Base-by-base conservation (phyloP, 2,113 vertebrate genomes). In the Gallinago paraguaiae region DNA sequence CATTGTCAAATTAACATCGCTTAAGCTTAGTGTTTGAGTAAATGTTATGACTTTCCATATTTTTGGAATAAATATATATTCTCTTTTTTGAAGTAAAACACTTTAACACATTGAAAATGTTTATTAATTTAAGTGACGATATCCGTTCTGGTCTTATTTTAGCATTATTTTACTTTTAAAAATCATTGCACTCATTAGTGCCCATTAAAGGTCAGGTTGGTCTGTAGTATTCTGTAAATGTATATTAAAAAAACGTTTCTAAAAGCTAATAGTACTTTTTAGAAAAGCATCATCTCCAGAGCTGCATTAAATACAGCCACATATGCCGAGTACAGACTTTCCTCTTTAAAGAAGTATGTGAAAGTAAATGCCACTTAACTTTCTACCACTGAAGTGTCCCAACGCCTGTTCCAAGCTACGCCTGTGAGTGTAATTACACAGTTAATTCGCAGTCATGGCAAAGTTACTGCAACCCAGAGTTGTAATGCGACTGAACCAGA, bases 1-100 rank as follows among this genome's bases (percentile, higher is more conserved):
- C 71, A 96, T 96, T 96, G 96, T 98, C 97, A 97, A 97, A 97
- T 97, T 95, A 97, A 97, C 95, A 97, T 97, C 97, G 94, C 94
- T 94, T 97, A 97, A 97, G 95, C 94, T 92, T 96, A 97, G 93
- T 83, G 97, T 97, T 91, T 90, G 80, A 97, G 88, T 65, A 95
- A 92, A 76, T 94, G 91, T 88, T 85, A 92, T 7, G 56, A 93
- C 67, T 87, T 92, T 79, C 88, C 67, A 18, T 86, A 37, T 77
- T 97, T 93, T 92, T 83, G 30, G 85, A 97, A 96, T 94, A 54
- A 54, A 97, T 23, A 93, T 33, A 9, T 92, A 4, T 96, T 96
- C 94, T 95, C 87, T 12, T 59, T 93, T 96, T 97, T 97, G 95
- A 97, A 97, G 94, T 97, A 97, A 98, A 98, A 97, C 95, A 97